A percentile compares a stretch with the other conserved stretches of the same genome.
phyloP scores from a whole-genome alignment of 1,140 invertebrate species.

The Bradynema listronoti region DNA sequence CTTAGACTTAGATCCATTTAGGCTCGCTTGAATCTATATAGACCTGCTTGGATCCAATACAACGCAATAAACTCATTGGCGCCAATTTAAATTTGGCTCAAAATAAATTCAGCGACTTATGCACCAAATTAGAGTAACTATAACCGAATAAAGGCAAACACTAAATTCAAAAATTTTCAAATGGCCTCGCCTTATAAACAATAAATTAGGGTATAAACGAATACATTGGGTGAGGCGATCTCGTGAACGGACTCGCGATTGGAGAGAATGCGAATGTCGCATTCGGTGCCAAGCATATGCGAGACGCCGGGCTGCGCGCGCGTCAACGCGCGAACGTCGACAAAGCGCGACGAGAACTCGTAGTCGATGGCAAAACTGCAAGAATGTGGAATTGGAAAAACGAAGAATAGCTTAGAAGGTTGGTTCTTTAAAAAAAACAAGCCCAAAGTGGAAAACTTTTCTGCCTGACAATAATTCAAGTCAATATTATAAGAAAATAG shows the following conservation, averaged over 20 bases:
- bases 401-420: constrained; percentile 4
- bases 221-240: constrained; percentile 50
- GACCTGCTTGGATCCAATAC: background rate
- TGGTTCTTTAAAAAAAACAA: background rate
- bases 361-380: constrained; percentile 56
- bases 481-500: too few species aligned
- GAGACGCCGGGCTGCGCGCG: constrained; percentile 43
- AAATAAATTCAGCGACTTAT: too few species aligned
- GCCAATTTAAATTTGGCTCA: too few species aligned
- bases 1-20: too few species aligned
- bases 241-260: constrained; percentile 50
- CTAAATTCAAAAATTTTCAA: too few species aligned
- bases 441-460: too few species aligned
- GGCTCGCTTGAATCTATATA: too few species aligned
- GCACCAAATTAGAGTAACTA: too few species aligned
- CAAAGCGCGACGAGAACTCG: constrained; percentile 51
- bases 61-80: too few species aligned
- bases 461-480: too few species aligned
- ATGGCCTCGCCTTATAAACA: too few species aligned
- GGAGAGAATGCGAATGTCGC: constrained; percentile 53
- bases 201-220: background rate
- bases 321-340: constrained; percentile 44
- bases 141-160: too few species aligned
- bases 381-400: background rate
- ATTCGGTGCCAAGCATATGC: constrained; percentile 54